A percentile compares a stretch with the other conserved stretches of the same genome.
Evolutionary conservation across 2,888 invertebrate genomes (phyloP).

Genomic region (Exephanes ischioxanthus): DNA sequence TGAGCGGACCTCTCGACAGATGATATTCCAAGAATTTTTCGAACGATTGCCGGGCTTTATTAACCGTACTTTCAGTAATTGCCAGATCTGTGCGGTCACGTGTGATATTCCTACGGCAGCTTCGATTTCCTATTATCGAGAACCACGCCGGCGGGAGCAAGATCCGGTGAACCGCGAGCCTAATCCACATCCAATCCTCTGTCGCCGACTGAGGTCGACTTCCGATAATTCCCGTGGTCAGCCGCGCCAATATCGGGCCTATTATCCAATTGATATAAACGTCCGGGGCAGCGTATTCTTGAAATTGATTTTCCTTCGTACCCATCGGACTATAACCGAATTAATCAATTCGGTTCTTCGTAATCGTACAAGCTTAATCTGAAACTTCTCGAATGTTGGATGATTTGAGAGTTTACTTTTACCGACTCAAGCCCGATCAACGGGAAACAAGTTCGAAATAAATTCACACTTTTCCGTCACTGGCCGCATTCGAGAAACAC

Average conservation of each 20-base stretch:
- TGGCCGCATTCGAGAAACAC: background rate
- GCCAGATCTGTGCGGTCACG: background rate
- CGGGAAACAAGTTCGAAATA: background rate
- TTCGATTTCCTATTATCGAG: slow-evolving; percentile 60
- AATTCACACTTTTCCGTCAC: background rate
- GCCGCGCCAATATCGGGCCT: slow-evolving; percentile 66
- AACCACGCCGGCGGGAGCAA: slow-evolving; percentile 47
- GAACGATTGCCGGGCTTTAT: background rate
- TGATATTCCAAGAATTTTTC: background rate
- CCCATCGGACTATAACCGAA: background rate
- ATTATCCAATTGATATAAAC: slow-evolving; percentile 67
- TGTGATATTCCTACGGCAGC: slow-evolving; percentile 22
- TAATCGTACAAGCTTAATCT: background rate
- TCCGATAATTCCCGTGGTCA: slow-evolving; percentile 67
- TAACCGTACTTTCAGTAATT: background rate
- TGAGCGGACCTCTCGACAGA: background rate
- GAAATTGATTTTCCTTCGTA: slow-evolving; percentile 54
- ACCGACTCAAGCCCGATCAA: background rate
- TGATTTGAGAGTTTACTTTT: background rate
- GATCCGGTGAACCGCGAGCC: slow-evolving; percentile 62
- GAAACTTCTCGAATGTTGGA: background rate
- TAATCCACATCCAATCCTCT: slow-evolving; percentile 54
- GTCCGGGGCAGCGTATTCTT: slow-evolving; percentile 57
- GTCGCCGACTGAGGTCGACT: slow-evolving; percentile 56
- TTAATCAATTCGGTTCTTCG: background rate